phyloP scores from a whole-genome alignment of 2,797 vertebrate species.

The Pipistrellus pygmaeus region DNA sequence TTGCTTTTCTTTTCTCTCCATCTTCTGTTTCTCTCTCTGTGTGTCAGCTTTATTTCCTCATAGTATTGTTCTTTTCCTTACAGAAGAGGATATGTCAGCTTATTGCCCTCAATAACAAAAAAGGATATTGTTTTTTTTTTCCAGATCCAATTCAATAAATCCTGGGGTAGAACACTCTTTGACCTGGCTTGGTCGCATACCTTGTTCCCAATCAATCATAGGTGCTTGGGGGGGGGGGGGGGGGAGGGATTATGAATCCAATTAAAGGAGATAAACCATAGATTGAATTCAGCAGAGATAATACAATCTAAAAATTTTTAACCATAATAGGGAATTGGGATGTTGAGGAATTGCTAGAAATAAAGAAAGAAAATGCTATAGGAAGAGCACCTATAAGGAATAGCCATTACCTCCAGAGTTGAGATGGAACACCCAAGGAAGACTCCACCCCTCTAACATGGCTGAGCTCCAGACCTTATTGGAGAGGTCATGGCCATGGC shows the following conservation, averaged over 20 bases:
- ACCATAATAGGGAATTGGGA: not conserved
- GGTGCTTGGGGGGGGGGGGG: not conserved
- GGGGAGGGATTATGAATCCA: not conserved
- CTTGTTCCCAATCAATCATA: not conserved
- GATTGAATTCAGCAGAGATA: not conserved
- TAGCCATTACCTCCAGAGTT: not conserved
- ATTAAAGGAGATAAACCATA: not conserved
- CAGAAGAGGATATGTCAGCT: not conserved
- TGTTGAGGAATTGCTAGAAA: not conserved
- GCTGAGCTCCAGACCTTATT: not conserved
- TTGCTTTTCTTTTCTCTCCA: not conserved
- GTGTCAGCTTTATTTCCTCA: not conserved
- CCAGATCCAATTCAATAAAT: not conserved
- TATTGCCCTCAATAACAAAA: not conserved
- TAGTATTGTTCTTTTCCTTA: not conserved
- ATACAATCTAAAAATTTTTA: not conserved
- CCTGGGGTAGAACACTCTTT: not conserved
- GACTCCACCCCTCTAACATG: accelerated
- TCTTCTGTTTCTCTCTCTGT: not conserved
- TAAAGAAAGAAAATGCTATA: not conserved
- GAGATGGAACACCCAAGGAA: not conserved
- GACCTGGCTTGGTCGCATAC: not conserved
- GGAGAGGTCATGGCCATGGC: not conserved
- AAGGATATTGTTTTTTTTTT: not conserved
- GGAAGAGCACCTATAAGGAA: not conserved